Percentiles rank a stretch among this genome's conserved stretches.
Evolutionary conservation across 2,888 invertebrate species (phyloP).

Genomic region (Aspidapion aeneum): DNA sequence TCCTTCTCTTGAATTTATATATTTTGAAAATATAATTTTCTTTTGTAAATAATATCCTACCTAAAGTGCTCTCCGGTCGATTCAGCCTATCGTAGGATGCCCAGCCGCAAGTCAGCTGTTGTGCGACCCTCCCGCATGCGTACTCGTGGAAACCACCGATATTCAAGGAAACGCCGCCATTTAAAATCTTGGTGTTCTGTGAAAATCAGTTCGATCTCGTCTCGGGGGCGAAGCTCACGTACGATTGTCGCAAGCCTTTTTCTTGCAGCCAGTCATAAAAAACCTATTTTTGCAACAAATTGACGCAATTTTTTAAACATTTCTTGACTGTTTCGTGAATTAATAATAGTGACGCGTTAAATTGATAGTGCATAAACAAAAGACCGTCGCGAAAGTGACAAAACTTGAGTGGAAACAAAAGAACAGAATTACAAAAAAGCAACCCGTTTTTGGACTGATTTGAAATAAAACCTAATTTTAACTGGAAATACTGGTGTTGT

Average conservation of each 20-base stretch:
- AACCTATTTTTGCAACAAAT: not conserved
- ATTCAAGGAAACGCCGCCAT: constrained; percentile 2
- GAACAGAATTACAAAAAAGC: not conserved
- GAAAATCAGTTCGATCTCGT: constrained; percentile 1
- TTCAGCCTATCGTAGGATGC: not conserved
- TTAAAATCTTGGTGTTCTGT: too few relatives aligned
- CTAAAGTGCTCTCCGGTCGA: too few relatives aligned
- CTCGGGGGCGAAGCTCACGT: not conserved
- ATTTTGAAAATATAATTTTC: too few relatives aligned
- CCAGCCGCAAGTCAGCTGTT: constrained; percentile 38
- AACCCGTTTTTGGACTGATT: not conserved
- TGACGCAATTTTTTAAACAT: not conserved
- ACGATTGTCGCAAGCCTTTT: not conserved
- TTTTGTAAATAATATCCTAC: too few relatives aligned
- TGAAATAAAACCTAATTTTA: not conserved
- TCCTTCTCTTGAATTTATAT: too few relatives aligned
- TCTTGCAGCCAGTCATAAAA: constrained; percentile 3
- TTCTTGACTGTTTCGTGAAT: too few relatives aligned
- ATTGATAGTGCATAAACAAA: not conserved
- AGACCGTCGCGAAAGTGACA: not conserved
- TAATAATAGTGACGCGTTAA: not conserved
- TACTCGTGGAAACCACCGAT: not conserved
- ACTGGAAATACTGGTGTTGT: not conserved
- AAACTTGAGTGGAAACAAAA: not conserved
- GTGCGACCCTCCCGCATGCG: constrained; percentile 12